Evolutionary conservation across 2,113 vertebrate genomes (phyloP), one percentile per base, ranked within the genome.

Genomic region (Cranoglanis bouderius): DNA sequence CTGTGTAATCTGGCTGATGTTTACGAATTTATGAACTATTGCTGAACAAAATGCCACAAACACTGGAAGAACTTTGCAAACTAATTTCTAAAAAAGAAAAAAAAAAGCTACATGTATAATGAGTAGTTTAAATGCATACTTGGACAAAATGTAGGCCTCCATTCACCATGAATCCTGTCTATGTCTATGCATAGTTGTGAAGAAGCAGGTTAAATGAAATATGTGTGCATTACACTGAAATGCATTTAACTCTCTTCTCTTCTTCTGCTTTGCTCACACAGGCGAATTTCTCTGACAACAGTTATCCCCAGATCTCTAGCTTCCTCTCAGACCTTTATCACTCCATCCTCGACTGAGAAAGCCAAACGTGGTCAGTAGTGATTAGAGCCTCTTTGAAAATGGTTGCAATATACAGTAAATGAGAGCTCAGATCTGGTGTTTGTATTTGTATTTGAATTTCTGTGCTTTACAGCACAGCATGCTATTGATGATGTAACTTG

Each of bases 281-380:
- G 98, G 96, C 96, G 97, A 92, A 94, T 98, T 74, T 97, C 96
- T 86, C 92, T 99, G 93, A 97, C 94, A 90, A 94, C 98, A 3
- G 46, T 97, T 85, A 96, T 95, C 88, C 29, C 93, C 53, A 95
- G 95, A 13, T 88, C 90, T 0, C 90, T 94, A 63, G 65, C 86
- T 1, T 49, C 49, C 19, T 16, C 89, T 77, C 92, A 93, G 16
- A 43, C 89, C 24, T 87, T 91, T 82, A 75, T 92, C 4, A 6
- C 81, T 5, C 87, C 94, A 83, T 90, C 96, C 57, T 95, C 95
- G 84, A 90, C 94, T 29, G 96, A 97, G 91, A 94, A 96, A 92
- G 93, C 90, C 81, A 96, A 96, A 26, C 94, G 95, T 19, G 98
- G 98, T 98, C 91, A 94, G 96, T 67, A 53, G 12, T 67, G 40